Evolutionary conservation across 2,797 vertebrate genomes (phyloP).

Genomic region (Rousettus madagascariensis): DNA sequence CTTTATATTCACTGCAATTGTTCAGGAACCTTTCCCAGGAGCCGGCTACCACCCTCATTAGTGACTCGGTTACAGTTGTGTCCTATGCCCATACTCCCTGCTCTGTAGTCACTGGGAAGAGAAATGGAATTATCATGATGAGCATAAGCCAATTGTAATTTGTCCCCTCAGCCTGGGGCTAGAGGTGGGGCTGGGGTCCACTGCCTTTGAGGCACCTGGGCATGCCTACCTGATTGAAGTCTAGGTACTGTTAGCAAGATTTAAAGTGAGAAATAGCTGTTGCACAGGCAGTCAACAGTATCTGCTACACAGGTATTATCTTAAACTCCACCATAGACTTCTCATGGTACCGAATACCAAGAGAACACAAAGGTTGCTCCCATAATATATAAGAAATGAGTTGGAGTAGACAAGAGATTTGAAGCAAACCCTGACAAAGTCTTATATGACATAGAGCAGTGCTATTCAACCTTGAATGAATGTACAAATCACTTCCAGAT

Average conservation of each 20-base stretch:
- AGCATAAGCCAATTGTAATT: not conserved
- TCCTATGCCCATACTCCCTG: not conserved
- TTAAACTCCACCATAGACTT: not conserved
- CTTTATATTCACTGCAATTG: not conserved
- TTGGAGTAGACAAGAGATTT: not conserved
- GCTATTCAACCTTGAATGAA: not conserved
- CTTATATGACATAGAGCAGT: not conserved
- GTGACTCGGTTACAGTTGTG: not conserved
- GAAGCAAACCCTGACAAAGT: not conserved
- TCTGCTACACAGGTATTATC: not conserved
- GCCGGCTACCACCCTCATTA: not conserved
- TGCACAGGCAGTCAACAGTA: not conserved
- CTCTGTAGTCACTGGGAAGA: not conserved
- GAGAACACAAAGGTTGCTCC: not conserved
- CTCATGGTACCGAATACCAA: not conserved
- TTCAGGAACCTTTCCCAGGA: not conserved
- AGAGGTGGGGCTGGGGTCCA: not conserved
- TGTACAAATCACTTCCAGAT: not conserved
- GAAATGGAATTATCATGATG: not conserved
- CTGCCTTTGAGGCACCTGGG: not conserved
- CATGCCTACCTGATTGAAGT: not conserved
- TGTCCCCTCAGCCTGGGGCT: not conserved
- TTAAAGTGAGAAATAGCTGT: not conserved
- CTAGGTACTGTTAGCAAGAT: not conserved
- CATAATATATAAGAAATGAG: not conserved